These are phyloP conservation scores for Erpetoichthys calabaricus DNA, from an alignment of 2,797 vertebrate species.

Conservation along the genomic window DNA sequence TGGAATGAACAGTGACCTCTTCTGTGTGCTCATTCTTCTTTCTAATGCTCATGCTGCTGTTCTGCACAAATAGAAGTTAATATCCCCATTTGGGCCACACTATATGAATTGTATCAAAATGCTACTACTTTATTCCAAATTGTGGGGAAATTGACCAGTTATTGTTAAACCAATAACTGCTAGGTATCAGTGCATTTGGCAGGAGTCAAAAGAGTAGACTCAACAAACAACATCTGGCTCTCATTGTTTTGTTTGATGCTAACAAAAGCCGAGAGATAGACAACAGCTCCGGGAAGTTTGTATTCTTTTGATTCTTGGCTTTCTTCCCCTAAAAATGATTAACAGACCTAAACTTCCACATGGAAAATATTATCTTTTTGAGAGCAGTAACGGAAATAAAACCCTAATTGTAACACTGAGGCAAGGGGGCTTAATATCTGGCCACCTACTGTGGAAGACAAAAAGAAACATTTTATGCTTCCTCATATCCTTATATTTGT, in stretches of 20 bases:
- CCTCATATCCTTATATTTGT: too few relatives aligned
- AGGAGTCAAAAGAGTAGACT: constrained; percentile 20
- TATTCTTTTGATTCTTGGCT: constrained; percentile 40
- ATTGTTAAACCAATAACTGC: constrained; percentile 33
- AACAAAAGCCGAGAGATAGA: constrained; percentile 31
- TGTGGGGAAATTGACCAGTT: constrained; percentile 36
- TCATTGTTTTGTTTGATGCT: constrained; percentile 33
- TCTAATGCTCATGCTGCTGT: too few relatives aligned
- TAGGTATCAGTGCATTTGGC: constrained; percentile 40
- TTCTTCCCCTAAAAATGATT: constrained; percentile 25
- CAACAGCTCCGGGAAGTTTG: constrained; percentile 31
- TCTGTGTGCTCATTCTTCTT: too few relatives aligned
- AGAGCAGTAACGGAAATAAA: constrained; percentile 22
- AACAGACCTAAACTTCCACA: constrained; percentile 31
- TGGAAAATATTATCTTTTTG: constrained; percentile 20
- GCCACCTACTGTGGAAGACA: constrained; percentile 19
- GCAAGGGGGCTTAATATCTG: constrained; percentile 23
- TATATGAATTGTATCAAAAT: constrained; percentile 24
- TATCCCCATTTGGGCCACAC: constrained; percentile 25
- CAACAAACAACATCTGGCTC: constrained; percentile 50
- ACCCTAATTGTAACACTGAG: constrained; percentile 20
- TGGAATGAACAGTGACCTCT: too few relatives aligned
- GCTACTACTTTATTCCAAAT: constrained; percentile 23
- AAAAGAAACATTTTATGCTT: constrained; percentile 20
- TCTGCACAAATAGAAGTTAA: constrained; percentile 21